phyloP scores from a whole-genome alignment of 2,888 invertebrate species.

The Serrognathus titanus region DNA sequence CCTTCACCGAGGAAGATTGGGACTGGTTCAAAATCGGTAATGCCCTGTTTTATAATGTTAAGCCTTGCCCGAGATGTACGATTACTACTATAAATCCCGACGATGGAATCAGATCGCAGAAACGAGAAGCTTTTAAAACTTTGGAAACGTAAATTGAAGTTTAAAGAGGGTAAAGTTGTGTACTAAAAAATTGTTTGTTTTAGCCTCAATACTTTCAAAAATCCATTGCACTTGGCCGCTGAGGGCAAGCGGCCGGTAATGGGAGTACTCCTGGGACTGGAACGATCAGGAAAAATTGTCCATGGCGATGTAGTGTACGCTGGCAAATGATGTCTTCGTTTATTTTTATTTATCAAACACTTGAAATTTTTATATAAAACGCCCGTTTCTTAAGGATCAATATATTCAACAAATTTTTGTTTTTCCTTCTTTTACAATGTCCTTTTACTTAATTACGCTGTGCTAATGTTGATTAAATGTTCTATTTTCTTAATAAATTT shows the following conservation, averaged over 20 bases:
- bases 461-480: no score
- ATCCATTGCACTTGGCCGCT: background rate
- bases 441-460: no score
- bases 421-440: no score
- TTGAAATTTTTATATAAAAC: no score
- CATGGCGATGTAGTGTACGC: background rate
- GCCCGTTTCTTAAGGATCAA: no score
- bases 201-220: constrained; percentile 2
- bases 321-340: no score
- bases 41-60: constrained; percentile 52
- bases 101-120: constrained; percentile 45
- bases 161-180: background rate
- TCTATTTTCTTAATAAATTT: no score
- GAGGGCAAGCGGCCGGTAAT: constrained; percentile 2
- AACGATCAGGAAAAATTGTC: background rate
- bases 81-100: constrained; percentile 50
- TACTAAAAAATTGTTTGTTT: no score
- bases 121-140: constrained; percentile 54
- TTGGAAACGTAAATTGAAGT: constrained; percentile 48
- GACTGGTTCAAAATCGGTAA: constrained; percentile 57
- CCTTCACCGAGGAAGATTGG: constrained; percentile 57
- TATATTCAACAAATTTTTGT: no score
- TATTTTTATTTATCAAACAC: no score
- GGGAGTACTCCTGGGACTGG: background rate
- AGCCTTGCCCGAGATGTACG: constrained; percentile 55